Evolutionary conservation across 2,797 vertebrate species (phyloP).

Genomic region (Garrulus glandarius): DNA sequence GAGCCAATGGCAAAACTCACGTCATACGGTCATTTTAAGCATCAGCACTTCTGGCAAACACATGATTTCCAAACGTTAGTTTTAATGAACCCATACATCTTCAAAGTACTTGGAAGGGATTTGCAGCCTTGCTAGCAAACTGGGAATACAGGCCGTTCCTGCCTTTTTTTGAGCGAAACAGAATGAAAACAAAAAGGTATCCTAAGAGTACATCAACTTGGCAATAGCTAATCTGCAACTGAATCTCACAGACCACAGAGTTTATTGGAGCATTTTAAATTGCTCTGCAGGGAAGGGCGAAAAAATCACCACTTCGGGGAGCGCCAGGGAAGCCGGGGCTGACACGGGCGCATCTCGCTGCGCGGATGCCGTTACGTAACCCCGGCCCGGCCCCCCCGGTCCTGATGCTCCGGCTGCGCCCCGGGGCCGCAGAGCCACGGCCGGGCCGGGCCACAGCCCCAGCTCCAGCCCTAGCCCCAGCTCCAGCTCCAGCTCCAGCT

Average conservation of each 20-base stretch:
- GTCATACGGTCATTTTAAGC: background rate
- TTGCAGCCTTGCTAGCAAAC: background rate
- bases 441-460: background rate
- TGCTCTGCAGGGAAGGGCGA: background rate
- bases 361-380: constrained; percentile 70
- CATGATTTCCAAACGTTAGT: background rate
- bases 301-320: background rate
- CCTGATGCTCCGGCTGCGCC: background rate
- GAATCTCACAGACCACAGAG: background rate
- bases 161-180: background rate
- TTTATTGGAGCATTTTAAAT: background rate
- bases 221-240: background rate
- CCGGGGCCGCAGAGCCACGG: background rate
- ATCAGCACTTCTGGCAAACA: background rate
- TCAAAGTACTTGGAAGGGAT: background rate
- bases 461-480: too few relatives aligned
- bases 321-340: background rate
- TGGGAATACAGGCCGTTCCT: background rate
- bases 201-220: background rate
- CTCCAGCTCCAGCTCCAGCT: too few relatives aligned
- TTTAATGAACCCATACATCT: background rate
- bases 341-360: background rate
- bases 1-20: background rate
- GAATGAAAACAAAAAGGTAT: background rate
- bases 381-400: background rate